Base-by-base conservation (phyloP, 30 jellyfish, hydroid and myxozoan species). In the Cassiopea andromeda region DNA sequence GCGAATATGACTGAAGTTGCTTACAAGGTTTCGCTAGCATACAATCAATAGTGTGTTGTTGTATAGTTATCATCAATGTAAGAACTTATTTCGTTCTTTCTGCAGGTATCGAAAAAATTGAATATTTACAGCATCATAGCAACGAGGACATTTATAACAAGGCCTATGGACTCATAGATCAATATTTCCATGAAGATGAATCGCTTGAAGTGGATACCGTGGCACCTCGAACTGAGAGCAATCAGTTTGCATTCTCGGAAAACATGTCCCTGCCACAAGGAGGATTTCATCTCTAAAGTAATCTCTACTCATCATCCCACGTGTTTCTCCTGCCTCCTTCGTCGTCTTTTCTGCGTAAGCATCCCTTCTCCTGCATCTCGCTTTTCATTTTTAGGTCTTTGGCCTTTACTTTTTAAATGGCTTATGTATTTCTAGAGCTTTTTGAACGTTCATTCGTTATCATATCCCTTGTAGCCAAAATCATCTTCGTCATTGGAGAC, bases 61-160 rank as follows among this genome's bases (percentile, higher is more conserved):
- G 38, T 27, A 27, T 27, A 27, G 38, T 27, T 27, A 27, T 27
- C 38, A 27, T 27, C 38, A 27, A 27, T 27, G 38, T 27, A 27
- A 27, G 38, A 27, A 27, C 38, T 27, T 54, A 3, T 64, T 64
- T 4, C 19, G 15, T 64, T 7, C 73, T 13, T 64, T 64, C 70
- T 82, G 48, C 49, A 95, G 99, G 99, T 12, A 59, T 95, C 77
- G 99, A 95, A 75, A 95, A 95, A 68, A 89, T 95, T 82, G 99
- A 95, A 69, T 82, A 82, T 66, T 87, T 95, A 79, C 99, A 91
- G 61, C 99, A 95, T 14, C 98, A 95, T 80, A 83, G 88, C 70
- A 95, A 87, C 68, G 98, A 91, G 78, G 99, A 95, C 27, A 87
- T 95, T 57, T 95, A 91, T 89, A 81, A 92, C 45, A 95, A 91